Conservation (phyloP, 2,113 vertebrate species). For the Pollachius pollachius region DNA sequence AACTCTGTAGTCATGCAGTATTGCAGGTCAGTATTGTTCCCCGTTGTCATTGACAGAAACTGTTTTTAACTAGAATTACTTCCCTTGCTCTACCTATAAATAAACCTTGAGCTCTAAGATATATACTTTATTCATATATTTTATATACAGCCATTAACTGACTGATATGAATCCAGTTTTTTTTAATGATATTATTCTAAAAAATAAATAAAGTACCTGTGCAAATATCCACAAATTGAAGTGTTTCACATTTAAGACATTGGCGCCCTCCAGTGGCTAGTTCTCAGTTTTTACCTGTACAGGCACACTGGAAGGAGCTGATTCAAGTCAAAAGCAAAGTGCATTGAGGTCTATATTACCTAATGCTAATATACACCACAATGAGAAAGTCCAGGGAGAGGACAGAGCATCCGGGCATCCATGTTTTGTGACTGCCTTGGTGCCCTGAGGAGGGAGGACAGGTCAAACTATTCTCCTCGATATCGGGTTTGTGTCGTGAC, state of each 20-base stretch:
- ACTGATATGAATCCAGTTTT: conserved; percentile 78
- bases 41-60: conserved; percentile 73
- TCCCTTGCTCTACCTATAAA: conserved; percentile 79
- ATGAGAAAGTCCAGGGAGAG: conserved; percentile 63
- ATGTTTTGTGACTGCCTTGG: conserved; percentile 47
- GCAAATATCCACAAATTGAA: conserved; percentile 81
- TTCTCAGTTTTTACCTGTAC: conserved; percentile 63
- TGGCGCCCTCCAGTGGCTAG: conserved; percentile 74
- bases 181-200: conserved; percentile 78
- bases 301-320: conserved; percentile 74
- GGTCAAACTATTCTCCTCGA: conserved; percentile 27
- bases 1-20: conserved; percentile 75
- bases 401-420: conserved; percentile 52
- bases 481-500: conserved; percentile 21
- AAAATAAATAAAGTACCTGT: conserved; percentile 84
- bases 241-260: conserved; percentile 84
- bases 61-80: conserved; percentile 73
- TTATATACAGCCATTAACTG: conserved; percentile 75
- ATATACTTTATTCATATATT: conserved; percentile 81
- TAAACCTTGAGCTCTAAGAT: conserved; percentile 82
- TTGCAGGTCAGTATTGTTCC: conserved; percentile 71
- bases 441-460: conserved; percentile 21
- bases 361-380: conserved; percentile 74
- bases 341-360: conserved; percentile 76
- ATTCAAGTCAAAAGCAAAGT: conserved; percentile 79